Base-by-base conservation (phyloP, 2,113 vertebrate genomes). In the Hyla sarda region DNA sequence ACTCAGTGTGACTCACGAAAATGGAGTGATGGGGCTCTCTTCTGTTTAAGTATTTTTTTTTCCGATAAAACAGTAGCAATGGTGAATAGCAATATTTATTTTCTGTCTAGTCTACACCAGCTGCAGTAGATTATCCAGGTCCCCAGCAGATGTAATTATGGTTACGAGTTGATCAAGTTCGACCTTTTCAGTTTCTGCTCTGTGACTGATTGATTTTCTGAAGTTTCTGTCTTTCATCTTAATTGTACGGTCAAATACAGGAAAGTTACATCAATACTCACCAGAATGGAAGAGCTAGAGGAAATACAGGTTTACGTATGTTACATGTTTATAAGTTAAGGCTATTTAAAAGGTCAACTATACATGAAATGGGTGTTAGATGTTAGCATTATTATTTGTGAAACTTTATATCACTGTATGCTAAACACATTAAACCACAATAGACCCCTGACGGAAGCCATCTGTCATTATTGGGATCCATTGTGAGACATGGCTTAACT, bases 131-230 rank as follows among this genome's bases (percentile, higher is more conserved):
- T 65, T 65, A 67, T 45, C 41, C 16, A 25, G 58, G 58, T 28
- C 79, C 21, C 23, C 23, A 67, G 56, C 79, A 82, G 21, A 47
- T 82, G 79, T 82, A 82, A 82, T 82, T 82, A 82, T 67, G 13
- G 23, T 37, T 65, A 28, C 58, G 45, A 82, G 79, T 82, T 65
- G 79, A 82, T 82, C 79, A 82, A 82, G 79, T 82, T 82, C 79
- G 58, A 82, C 79, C 56, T 82, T 67, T 82, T 82, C 37, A 82
- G 41, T 17, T 82, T 25, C 30, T 67, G 21, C 58, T 65, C 58
- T 82, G 79, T 82, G 79, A 82, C 79, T 47, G 58, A 82, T 67
- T 82, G 79, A 82, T 82, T 82, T 82, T 65, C 60, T 82, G 58
- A 67, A 65, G 34, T 67, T 82, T 37, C 32, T 58, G 58, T 82